These are phyloP conservation scores for Drosophila funebris DNA, from an alignment of 1,140 invertebrate species.

Conservation along the genomic window DNA sequence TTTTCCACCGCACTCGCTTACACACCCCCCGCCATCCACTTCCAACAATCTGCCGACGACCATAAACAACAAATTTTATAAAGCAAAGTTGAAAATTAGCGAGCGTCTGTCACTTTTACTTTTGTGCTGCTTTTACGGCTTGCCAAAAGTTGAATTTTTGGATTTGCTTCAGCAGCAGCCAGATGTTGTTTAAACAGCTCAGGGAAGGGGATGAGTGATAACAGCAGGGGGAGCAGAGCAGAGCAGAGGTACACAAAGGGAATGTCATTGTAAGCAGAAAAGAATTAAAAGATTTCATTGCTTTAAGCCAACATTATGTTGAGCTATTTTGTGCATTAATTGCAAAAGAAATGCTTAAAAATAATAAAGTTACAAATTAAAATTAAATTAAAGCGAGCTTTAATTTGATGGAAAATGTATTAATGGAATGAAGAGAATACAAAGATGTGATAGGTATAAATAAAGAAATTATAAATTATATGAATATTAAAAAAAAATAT, in stretches of 20 bases:
- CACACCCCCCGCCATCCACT: no score
- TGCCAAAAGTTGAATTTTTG: slow-evolving; percentile 40
- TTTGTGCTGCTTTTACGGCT: slow-evolving; percentile 46
- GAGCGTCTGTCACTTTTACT: slow-evolving; percentile 74
- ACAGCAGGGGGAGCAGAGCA: background rate
- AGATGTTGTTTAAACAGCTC: slow-evolving; percentile 36
- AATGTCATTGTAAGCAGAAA: slow-evolving; percentile 18
- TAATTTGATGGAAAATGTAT: no score
- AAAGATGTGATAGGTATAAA: no score
- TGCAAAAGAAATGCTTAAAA: background rate
- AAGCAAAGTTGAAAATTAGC: slow-evolving; percentile 73
- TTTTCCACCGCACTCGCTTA: background rate
- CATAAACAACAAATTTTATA: slow-evolving; percentile 17
- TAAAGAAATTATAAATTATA: no score
- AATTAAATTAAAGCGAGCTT: background rate
- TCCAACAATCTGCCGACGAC: background rate
- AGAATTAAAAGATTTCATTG: slow-evolving; percentile 58
- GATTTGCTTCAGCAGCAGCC: slow-evolving; percentile 51
- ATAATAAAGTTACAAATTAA: background rate
- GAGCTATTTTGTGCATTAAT: slow-evolving; percentile 1
- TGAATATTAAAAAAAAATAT: no score
- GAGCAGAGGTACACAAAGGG: background rate
- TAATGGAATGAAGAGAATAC: no score
- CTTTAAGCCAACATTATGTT: slow-evolving; percentile 39
- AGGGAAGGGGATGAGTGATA: background rate